Percentiles rank a stretch among this genome's conserved stretches.
phyloP scores from a whole-genome alignment of 2,888 invertebrate genomes.

The Eurois occulta region DNA sequence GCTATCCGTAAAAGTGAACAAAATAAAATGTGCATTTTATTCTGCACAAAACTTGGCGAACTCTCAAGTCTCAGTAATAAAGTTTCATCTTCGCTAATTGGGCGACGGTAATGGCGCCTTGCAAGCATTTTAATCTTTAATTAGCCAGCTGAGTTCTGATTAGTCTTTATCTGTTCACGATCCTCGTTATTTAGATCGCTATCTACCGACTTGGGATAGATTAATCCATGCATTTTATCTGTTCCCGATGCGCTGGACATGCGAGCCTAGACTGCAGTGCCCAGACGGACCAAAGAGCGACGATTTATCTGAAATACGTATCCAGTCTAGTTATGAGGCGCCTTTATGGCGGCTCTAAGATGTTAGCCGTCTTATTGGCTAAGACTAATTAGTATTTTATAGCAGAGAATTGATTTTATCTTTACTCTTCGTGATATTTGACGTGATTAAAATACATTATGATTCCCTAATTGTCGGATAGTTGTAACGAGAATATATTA shows the following conservation, averaged over 20 bases:
- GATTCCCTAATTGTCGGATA: conserved; percentile 11
- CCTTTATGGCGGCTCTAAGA: conserved; percentile 44
- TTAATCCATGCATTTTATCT: conserved; percentile 65
- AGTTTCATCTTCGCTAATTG: conserved; percentile 42
- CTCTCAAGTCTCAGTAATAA: conserved; percentile 17
- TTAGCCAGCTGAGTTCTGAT: conserved; percentile 70
- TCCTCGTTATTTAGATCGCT: conserved; percentile 70
- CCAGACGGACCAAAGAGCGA: conserved; percentile 24
- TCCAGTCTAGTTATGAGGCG: conserved; percentile 46
- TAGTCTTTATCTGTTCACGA: conserved; percentile 69
- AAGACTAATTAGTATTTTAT: conserved; percentile 51
- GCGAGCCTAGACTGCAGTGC: conserved; percentile 32
- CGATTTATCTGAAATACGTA: conserved; percentile 47
- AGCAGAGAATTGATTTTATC: conserved; percentile 31
- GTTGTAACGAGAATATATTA: neutral
- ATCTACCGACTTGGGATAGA: conserved; percentile 66
- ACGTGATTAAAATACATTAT: conserved; percentile 18
- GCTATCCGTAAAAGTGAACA: conserved; percentile 9
- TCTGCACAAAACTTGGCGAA: conserved; percentile 36
- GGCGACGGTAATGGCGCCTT: conserved; percentile 21
- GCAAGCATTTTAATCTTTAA: conserved; percentile 62
- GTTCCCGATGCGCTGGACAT: conserved; percentile 47
- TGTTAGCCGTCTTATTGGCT: conserved; percentile 32
- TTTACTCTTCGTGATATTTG: conserved; percentile 28
- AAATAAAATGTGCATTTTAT: conserved; percentile 39